Base-by-base conservation (phyloP, 2,888 invertebrate genomes). In the Eueremaeus valkanovi region DNA sequence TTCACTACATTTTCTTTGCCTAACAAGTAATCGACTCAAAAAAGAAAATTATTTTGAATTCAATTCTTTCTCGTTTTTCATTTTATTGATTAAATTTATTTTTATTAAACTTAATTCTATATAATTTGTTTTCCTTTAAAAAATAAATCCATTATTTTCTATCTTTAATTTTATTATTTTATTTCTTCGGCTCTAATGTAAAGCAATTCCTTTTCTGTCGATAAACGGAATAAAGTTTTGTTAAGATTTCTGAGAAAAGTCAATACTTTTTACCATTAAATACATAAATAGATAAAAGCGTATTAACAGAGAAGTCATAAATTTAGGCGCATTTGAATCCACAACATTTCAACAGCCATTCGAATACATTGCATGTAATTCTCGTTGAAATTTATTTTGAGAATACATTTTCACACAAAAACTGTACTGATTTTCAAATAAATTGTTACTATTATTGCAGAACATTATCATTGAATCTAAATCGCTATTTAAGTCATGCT, bases 401-500 rank as follows among this genome's bases (percentile, higher is more conserved):
- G 31, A 29, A 61, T 2, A 66, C 18, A 66, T 66, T 66, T 66
- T 66, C n/a, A 18, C 16, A 36, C 58, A 6, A 55, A 58, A 58
- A 58, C 58, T 58, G 2, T 29, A 13, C 21, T 27, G 24, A 55
- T 8, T 16, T 58, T 58, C 29, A 58, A 58, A 58, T 58, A 66
- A 16, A 66, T 33, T 18, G 66, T 66, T 66, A 66, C 36, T 36
- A 21, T 51, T 18, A 49, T 11, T 49, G 33, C 21, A 29, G 33
- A 61, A 29, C 33, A 36, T 66, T 36, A 66, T 66, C 66, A 21
- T 66, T 36, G 58, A 66, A 29, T 21, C 66, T 58, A 66, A 66
- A 66, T 66, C 66, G n/a, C n/a, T 66, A 66, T 66, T 66, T 66
- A 66, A 66, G 66, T 66, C 66, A 66, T 66, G 36, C 36, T 36